Evolutionary conservation across 2,888 invertebrate genomes (phyloP), one percentile per base, ranked within the genome.

Genomic region (Ecdyonurus torrentis): DNA sequence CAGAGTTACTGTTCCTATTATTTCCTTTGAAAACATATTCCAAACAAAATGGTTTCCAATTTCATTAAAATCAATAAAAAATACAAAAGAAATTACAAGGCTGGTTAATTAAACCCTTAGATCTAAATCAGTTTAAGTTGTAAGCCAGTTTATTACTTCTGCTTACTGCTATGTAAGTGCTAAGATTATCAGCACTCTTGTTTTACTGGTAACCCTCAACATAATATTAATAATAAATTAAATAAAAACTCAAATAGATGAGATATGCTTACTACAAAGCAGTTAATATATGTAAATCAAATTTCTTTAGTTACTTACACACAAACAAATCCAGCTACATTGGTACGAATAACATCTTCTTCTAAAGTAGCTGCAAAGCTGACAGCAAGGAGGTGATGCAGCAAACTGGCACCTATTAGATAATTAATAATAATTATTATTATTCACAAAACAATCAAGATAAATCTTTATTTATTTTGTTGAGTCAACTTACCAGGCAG

Each of bases 241-340:
- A 15, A 1, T n/a, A n/a, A 52, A 52, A n/a, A 1, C 19, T n/a
- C 52, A 1, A 52, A 2, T n/a, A 52, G 52, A 52, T 15, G n/a
- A n/a, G n/a, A n/a, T 1, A n/a, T 15, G 50, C 52, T n/a, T n/a
- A 1, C 19, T 1, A 52, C 52, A n/a, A 52, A n/a, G 1, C 1
- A 52, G 15, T 58, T 19, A 60, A 2, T 2, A 53, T 25, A 2
- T 53, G 20, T 3, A 10, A n/a, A n/a, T n/a, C n/a, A n/a, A n/a
- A n/a, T n/a, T n/a, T n/a, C n/a, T n/a, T n/a, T n/a, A n/a, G 15
- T 64, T 69, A 84, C 90, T 84, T 82, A 92, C 89, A 96, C 89
- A 70, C 93, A 92, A 64, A 95, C 84, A 74, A 92, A 93, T 61
- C 96, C 96, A 24, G 89, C 87, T 5, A 92, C 82, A 76, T 96